These are phyloP conservation scores for Nanorana parkeri DNA, from an alignment of 2,113 vertebrate genomes.

Conservation along the genomic window DNA sequence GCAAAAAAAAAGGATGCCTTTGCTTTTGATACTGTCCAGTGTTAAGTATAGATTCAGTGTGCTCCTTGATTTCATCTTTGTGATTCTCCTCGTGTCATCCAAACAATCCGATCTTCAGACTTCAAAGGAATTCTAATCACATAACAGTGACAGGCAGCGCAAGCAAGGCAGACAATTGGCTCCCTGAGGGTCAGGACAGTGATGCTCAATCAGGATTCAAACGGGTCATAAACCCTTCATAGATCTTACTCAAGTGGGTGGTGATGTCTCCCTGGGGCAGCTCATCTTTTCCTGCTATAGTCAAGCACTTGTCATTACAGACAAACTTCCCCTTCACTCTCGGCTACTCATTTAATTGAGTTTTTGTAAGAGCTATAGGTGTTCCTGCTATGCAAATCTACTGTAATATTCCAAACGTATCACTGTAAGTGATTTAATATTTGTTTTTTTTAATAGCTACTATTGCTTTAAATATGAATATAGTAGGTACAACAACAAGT, in stretches of 20 bases:
- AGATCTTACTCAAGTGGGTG: slow-evolving; percentile 77
- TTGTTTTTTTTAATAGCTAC: neutral
- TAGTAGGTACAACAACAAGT: neutral
- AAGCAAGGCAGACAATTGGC: slow-evolving; percentile 79
- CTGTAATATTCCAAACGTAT: neutral
- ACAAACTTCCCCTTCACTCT: slow-evolving; percentile 74
- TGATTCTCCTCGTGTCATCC: slow-evolving; percentile 67
- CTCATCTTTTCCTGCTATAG: slow-evolving; percentile 75
- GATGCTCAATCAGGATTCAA: slow-evolving; percentile 79
- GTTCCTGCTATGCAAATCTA: neutral
- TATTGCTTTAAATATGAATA: slow-evolving; percentile 7
- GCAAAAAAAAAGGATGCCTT: no score
- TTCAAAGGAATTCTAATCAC: slow-evolving; percentile 73
- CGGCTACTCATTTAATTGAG: slow-evolving; percentile 69
- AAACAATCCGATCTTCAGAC: slow-evolving; percentile 66
- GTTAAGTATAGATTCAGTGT: neutral
- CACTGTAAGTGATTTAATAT: neutral
- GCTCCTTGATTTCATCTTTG: slow-evolving; percentile 62
- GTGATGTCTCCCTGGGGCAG: slow-evolving; percentile 76
- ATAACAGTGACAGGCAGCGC: slow-evolving; percentile 76
- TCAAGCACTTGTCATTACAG: slow-evolving; percentile 77
- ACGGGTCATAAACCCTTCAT: slow-evolving; percentile 79
- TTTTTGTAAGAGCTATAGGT: slow-evolving; percentile 58
- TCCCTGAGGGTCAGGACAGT: slow-evolving; percentile 77
- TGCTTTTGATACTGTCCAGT: neutral